Conservation (phyloP, 2,797 vertebrate species). For the Momotus momota region DNA sequence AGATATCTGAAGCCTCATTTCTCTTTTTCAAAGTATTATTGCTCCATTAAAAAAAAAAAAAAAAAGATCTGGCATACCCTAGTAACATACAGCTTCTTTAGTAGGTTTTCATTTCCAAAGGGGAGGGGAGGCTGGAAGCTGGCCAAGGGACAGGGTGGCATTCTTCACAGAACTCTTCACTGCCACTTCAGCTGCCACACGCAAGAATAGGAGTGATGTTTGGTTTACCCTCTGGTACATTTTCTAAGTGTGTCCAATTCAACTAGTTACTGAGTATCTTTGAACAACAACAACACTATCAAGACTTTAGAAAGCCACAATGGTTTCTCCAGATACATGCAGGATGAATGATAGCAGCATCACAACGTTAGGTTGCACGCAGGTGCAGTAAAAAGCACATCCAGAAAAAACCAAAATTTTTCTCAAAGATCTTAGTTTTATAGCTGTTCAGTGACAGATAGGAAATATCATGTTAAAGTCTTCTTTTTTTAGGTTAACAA, state of each 20-base stretch:
- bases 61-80: neutral
- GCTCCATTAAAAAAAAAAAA: too few species aligned
- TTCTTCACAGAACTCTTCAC: conserved; percentile 5
- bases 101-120: neutral
- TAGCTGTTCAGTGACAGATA: neutral
- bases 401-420: neutral
- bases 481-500: neutral
- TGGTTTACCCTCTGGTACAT: conserved; percentile 2
- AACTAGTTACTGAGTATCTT: neutral
- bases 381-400: neutral
- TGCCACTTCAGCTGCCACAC: conserved; percentile 2
- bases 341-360: neutral
- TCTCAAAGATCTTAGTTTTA: neutral
- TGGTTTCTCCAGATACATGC: neutral
- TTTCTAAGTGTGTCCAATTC: conserved; percentile 14
- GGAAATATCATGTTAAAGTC: neutral
- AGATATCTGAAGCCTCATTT: neutral
- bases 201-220: neutral
- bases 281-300: neutral
- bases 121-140: neutral
- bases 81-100: neutral
- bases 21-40: neutral
- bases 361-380: neutral
- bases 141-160: neutral
- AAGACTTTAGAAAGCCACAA: neutral